A percentile compares a stretch with the other conserved stretches of the same genome.
Evolutionary conservation across 2,113 vertebrate genomes (phyloP).

Genomic region (Desmodus rotundus): DNA sequence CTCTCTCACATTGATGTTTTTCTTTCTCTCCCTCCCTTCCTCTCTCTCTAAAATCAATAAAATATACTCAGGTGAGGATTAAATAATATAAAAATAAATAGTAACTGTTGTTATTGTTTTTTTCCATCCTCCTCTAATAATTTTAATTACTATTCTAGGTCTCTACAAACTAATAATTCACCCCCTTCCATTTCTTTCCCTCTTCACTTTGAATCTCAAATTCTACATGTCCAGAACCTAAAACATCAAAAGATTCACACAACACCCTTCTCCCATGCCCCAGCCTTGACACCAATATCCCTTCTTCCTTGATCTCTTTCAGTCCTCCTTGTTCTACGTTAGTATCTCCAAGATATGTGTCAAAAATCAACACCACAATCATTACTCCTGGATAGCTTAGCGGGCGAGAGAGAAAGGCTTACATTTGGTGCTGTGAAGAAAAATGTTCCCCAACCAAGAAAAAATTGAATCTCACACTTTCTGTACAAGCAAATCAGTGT

Average conservation of each 20-base stretch:
- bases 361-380: neutral
- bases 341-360: neutral
- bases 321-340: constrained; percentile 37
- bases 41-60: too few species aligned
- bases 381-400: neutral
- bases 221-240: neutral
- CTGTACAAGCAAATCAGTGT: constrained; percentile 8
- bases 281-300: neutral
- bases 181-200: neutral
- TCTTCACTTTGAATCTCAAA: neutral
- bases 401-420: neutral
- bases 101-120: neutral
- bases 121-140: neutral
- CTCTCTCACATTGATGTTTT: too few species aligned
- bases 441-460: constrained; percentile 31
- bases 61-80: too few species aligned
- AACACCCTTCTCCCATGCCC: neutral
- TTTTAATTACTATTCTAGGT: neutral
- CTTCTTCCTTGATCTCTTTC: constrained; percentile 30
- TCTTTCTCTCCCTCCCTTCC: too few species aligned
- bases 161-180: neutral
- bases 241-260: neutral
- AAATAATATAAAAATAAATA: neutral
- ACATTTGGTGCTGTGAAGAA: neutral
- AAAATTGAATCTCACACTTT: constrained; percentile 40